These are phyloP conservation scores for Condylura cristata DNA, from an alignment of 2,113 vertebrate species.

Conservation along the genomic window DNA sequence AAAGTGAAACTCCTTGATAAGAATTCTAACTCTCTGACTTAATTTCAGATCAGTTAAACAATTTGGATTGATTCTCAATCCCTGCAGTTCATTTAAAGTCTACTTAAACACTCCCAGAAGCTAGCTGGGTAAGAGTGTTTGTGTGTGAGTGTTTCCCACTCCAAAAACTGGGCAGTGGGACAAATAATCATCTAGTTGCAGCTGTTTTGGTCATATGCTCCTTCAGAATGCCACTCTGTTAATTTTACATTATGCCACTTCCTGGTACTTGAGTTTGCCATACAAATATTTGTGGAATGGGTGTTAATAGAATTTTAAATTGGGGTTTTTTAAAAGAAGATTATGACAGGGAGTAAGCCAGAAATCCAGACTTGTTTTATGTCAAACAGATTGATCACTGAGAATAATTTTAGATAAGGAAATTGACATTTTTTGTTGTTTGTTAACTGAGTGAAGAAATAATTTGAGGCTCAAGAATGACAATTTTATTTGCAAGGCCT, in stretches of 20 bases:
- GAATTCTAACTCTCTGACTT: slow-evolving; percentile 56
- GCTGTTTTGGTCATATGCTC: slow-evolving; percentile 67
- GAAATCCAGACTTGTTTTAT: slow-evolving; percentile 48
- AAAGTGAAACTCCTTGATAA: slow-evolving; percentile 60
- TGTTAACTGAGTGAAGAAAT: slow-evolving; percentile 6
- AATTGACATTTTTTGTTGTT: background rate
- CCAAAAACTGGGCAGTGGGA: slow-evolving; percentile 47
- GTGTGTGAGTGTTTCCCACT: background rate
- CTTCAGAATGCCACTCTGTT: slow-evolving; percentile 56
- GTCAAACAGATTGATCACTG: slow-evolving; percentile 59
- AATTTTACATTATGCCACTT: slow-evolving; percentile 73
- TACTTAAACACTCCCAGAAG: slow-evolving; percentile 23
- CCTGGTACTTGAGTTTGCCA: slow-evolving; percentile 66
- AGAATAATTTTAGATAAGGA: slow-evolving; percentile 42
- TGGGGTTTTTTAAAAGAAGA: slow-evolving; percentile 42
- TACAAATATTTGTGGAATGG: slow-evolving; percentile 62
- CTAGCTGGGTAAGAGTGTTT: slow-evolving; percentile 18
- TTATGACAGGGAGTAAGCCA: slow-evolving; percentile 63
- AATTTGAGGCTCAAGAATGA: slow-evolving; percentile 23
- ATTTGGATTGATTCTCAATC: slow-evolving; percentile 67
- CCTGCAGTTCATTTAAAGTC: slow-evolving; percentile 62
- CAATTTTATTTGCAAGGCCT: slow-evolving; percentile 37
- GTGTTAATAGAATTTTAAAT: slow-evolving; percentile 75
- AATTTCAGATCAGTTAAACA: background rate
- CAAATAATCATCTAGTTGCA: slow-evolving; percentile 73